A percentile compares a stretch with the other conserved stretches of the same genome.
Evolutionary conservation across 2,113 vertebrate species (phyloP).

Genomic region (Oxyura jamaicensis): DNA sequence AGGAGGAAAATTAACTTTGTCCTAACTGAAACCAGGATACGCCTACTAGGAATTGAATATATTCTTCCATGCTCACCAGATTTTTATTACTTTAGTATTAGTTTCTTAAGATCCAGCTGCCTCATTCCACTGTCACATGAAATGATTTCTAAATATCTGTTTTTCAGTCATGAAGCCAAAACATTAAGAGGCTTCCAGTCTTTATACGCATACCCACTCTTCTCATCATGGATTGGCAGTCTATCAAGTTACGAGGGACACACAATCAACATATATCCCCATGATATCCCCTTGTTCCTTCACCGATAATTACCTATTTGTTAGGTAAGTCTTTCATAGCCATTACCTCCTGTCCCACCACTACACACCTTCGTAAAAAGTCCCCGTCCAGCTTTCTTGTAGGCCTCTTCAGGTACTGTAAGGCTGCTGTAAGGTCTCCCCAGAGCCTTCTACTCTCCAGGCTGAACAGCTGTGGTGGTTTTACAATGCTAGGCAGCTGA

Average conservation of each 20-base stretch:
- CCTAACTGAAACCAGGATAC: no score
- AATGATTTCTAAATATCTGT: slow-evolving; percentile 19
- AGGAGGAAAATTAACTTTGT: no score
- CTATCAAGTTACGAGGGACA: slow-evolving; percentile 22
- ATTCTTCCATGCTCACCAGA: neutral
- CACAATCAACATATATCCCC: neutral
- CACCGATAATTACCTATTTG: slow-evolving; percentile 1
- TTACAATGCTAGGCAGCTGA: no score
- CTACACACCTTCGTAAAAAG: no score
- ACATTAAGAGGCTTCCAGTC: neutral
- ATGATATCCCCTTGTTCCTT: neutral
- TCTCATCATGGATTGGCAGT: neutral
- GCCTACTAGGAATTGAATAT: slow-evolving; percentile 1
- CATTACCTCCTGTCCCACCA: no score
- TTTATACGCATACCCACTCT: neutral
- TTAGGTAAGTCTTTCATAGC: neutral
- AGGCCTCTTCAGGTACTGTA: no score
- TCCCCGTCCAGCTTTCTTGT: no score
- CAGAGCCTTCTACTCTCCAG: no score
- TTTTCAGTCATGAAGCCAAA: neutral
- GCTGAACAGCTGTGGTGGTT: no score
- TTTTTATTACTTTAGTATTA: slow-evolving; percentile 20
- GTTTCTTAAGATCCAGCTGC: slow-evolving; percentile 29
- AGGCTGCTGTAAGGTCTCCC: no score
- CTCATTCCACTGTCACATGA: neutral